Conservation (phyloP, 2,888 invertebrate species). For the Nowickia ferox region DNA sequence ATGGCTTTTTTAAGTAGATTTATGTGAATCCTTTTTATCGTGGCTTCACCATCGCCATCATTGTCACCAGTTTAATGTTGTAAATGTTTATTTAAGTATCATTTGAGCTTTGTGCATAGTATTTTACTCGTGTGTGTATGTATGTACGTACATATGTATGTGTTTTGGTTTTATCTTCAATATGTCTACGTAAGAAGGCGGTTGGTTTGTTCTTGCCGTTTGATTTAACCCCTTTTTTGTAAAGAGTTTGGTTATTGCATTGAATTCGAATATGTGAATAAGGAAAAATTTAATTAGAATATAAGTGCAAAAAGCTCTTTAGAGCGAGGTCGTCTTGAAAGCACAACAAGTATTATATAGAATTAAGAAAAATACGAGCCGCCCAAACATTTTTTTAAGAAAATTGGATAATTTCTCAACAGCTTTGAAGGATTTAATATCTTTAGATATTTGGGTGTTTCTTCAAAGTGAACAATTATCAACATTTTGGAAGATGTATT, state of each 20-base stretch:
- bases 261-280: background rate
- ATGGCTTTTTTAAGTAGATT: constrained; percentile 36
- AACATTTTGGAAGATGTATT: too few species aligned
- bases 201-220: constrained; percentile 12
- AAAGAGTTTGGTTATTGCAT: background rate
- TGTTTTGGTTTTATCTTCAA: constrained; percentile 24
- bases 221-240: background rate
- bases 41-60: constrained; percentile 29
- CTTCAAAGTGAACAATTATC: too few species aligned
- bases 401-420: too few species aligned
- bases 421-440: too few species aligned
- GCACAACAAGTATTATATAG: too few species aligned
- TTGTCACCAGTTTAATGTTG: constrained; percentile 36
- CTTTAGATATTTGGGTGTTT: too few species aligned
- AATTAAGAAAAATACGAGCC: too few species aligned
- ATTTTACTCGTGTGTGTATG: background rate
- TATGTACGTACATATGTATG: too few species aligned
- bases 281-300: background rate
- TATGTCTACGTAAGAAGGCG: constrained; percentile 6
- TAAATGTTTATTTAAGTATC: constrained; percentile 54
- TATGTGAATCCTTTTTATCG: constrained; percentile 34
- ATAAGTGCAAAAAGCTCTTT: background rate
- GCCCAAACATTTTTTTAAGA: too few species aligned
- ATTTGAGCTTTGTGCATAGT: constrained; percentile 31
- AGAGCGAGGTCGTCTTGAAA: too few species aligned